These are phyloP conservation scores for Parazoanthus darwini DNA, from an alignment of 92 coral and sea anemone species.

Conservation along the genomic window DNA sequence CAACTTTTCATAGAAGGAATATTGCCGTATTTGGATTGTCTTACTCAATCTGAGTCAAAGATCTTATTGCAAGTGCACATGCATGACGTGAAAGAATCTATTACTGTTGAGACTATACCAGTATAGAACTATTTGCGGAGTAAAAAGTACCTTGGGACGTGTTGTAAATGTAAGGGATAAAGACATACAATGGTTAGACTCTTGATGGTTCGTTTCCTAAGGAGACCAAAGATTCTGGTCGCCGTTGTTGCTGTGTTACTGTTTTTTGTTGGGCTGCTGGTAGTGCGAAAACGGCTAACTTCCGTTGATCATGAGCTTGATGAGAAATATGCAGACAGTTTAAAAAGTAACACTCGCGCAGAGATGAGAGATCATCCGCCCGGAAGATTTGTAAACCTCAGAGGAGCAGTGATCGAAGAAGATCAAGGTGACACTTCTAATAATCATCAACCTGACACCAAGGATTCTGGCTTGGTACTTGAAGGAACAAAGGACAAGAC, in stretches of 20 bases:
- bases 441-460: not conserved
- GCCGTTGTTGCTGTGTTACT: constrained; percentile 1
- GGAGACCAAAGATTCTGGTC: constrained; percentile 29
- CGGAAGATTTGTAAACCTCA: not conserved
- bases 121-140: too few species aligned
- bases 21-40: not conserved
- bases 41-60: not conserved
- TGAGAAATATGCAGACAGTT: not conserved
- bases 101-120: too few species aligned
- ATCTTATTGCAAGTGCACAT: too few species aligned
- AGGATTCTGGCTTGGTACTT: not conserved
- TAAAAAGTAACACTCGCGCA: not conserved
- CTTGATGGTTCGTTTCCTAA: constrained; percentile 14
- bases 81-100: too few species aligned
- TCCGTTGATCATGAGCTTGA: not conserved
- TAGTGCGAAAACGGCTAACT: not conserved
- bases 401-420: not conserved
- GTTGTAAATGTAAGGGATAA: too few species aligned
- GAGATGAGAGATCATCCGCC: not conserved
- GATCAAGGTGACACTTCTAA: not conserved
- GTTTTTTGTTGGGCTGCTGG: constrained; percentile 16
- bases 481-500: not conserved
- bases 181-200: constrained; percentile 12
- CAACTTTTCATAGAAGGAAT: not conserved
- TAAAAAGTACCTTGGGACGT: too few species aligned